Base-by-base conservation (phyloP, 2,797 vertebrate genomes). In the Pachyuromys duprasi region DNA sequence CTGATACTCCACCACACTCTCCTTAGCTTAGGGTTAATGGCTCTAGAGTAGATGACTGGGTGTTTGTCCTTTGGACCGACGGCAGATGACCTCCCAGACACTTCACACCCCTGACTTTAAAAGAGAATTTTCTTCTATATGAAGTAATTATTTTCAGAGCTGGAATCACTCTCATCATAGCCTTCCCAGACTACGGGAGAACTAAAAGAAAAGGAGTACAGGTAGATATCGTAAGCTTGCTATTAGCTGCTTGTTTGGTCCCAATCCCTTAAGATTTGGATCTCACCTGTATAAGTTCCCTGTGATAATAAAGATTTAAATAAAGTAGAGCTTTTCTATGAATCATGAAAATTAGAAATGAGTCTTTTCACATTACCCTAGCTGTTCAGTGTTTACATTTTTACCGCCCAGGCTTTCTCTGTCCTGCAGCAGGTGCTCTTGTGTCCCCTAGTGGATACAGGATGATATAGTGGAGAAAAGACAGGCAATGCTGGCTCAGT, bases 391-490 rank as follows among this genome's bases (percentile, higher is more conserved):
- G 13, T 55, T 91, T 92, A 88, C 84, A 78, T 83, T 92, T 90
- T 86, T 92, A 95, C 83, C 63, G 26, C n/a, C 33, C 17, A 69
- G 53, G 18, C n/a, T 75, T 80, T 89, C 36, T 93, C 83, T 55
- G 15, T 93, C 83, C 15, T 70, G 39, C 36, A 86, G 55, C 55
- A 95, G 82, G 60, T 89, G 84, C 93, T 95, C 91, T 96, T 72
- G 63, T 70, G 96, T 95, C 92, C 87, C 90, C 87, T 92, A 93
- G 93, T 86, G 82, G 92, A 93, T 91, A 89, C 28, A 95, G 39
- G 45, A 42, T 4, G 31, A 70, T 24, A 96, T 31, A 31, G 76
- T 78, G 18, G 80, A 92, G 42, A 80, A 86, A 86, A 91, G 57
- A 89, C 0, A 20, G 55, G 70, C n/a, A 92, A 36, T 33, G 42